phyloP scores from a whole-genome alignment of 2,113 vertebrate species.

The Erinaceus europaeus region DNA sequence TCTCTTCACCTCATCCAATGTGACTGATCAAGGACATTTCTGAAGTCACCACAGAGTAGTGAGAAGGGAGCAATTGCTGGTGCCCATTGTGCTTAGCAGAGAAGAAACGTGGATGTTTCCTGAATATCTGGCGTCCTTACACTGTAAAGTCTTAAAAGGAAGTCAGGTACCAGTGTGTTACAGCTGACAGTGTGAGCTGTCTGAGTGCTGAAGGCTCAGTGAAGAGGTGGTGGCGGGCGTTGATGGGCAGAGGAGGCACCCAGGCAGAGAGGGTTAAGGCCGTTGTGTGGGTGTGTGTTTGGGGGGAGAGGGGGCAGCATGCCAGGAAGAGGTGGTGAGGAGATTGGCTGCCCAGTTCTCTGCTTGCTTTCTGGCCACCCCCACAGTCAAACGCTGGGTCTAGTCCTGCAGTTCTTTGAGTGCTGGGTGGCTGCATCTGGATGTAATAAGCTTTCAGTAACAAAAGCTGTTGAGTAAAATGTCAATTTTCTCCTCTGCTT shows the following conservation, averaged over 20 bases:
- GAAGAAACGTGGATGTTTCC: not conserved
- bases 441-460: slow-evolving; percentile 51
- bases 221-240: not conserved
- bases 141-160: not conserved
- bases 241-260: not conserved
- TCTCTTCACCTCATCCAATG: not conserved
- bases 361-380: not conserved
- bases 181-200: not conserved
- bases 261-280: too few species aligned
- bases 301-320: not conserved
- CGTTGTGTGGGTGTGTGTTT: not conserved
- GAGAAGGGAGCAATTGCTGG: not conserved
- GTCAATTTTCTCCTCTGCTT: slow-evolving; percentile 64
- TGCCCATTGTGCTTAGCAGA: not conserved
- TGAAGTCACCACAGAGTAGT: not conserved
- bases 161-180: not conserved
- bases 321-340: not conserved
- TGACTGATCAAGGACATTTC: not conserved
- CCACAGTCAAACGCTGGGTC: slow-evolving; percentile 10
- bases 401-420: slow-evolving; percentile 29
- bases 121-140: not conserved
- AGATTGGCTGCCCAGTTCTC: not conserved
- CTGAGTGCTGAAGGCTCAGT: not conserved
- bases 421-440: slow-evolving; percentile 59
- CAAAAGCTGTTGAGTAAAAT: slow-evolving; percentile 70